Evolutionary conservation across 2,888 invertebrate species (phyloP), one percentile per base, ranked within the genome.

Genomic region (Antitype chi): DNA sequence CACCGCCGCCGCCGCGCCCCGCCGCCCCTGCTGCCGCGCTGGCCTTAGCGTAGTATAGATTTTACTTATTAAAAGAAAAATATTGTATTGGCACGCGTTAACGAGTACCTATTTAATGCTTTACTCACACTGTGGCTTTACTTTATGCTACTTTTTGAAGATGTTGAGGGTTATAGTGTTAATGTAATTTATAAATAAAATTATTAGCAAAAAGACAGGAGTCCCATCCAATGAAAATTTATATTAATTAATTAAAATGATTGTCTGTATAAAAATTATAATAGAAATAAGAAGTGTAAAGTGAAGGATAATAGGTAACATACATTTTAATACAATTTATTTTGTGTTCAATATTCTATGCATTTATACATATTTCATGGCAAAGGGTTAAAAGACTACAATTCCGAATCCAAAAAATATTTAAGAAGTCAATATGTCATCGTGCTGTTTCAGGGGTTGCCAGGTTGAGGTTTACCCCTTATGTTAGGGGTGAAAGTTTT

Each of bases 401-500:
- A 23, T 47, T 23, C 9, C 15, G 23, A 52, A n/a, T n/a, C 13
- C 7, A 2, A 55, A 28, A 25, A 13, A 7, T 13, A 20, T 23
- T 28, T 38, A 38, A 57, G 15, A 66, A 52, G n/a, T 2, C 11
- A 52, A 20, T 52, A 23, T 57, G 75, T 64, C 75, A 76, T 8
- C 5, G 11, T 63, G 28, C 32, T 75, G 11, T 57, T 62, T 47
- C 23, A 17, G 32, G 38, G 25, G 76, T 0, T 57, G 64, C 63
- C 55, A 76, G 11, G 38, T 28, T 25, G 1, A 17, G 1, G 47
- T 15, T 15, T 23, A 32, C 23, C 25, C 25, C 32, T 20, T 1
- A 17, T 9, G n/a, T 17, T 20, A 53, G 5, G 43, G 60, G 38
- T 60, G 7, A 62, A 59, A 8, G 23, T 8, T 17, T 23, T 23